Percentiles rank a stretch among this genome's conserved stretches.
Evolutionary conservation across 2,888 invertebrate genomes (phyloP).

Genomic region (Blomia tropicalis): DNA sequence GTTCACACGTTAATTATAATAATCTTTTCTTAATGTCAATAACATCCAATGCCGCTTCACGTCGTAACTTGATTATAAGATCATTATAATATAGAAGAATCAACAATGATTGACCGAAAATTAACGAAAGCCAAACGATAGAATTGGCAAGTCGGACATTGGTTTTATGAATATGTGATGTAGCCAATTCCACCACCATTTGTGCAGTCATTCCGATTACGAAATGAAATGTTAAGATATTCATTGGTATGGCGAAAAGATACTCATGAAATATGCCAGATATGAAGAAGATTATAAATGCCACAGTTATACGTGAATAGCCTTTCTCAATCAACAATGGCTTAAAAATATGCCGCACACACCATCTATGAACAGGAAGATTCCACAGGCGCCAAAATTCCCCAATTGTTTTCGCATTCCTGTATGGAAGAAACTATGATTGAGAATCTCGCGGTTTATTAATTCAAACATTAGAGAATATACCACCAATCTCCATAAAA

Average conservation of each 20-base stretch:
- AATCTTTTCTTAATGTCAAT: no score
- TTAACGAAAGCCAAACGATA: slow-evolving; percentile 88
- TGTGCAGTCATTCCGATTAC: slow-evolving; percentile 84
- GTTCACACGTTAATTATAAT: no score
- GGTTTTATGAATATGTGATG: slow-evolving; percentile 55
- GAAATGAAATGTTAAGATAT: slow-evolving; percentile 90
- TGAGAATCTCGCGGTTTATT: slow-evolving; percentile 8
- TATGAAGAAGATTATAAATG: slow-evolving; percentile 68
- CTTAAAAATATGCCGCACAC: slow-evolving; percentile 48
- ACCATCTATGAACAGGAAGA: slow-evolving; percentile 86
- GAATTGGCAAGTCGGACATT: slow-evolving; percentile 68
- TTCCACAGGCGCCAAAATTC: slow-evolving; percentile 98
- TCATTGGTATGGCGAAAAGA: slow-evolving; percentile 77
- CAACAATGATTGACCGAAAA: slow-evolving; percentile 90
- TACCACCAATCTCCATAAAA: slow-evolving; percentile 96
- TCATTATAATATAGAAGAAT: slow-evolving; percentile 47
- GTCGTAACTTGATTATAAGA: neutral
- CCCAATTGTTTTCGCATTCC: slow-evolving; percentile 76
- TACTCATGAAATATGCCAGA: slow-evolving; percentile 70
- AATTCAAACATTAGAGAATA: slow-evolving; percentile 27
- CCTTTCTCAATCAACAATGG: slow-evolving; percentile 69
- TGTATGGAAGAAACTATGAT: neutral
- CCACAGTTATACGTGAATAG: slow-evolving; percentile 53
- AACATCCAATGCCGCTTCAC: neutral
- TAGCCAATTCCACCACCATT: slow-evolving; percentile 30